Conservation (phyloP, 2,113 vertebrate species). For the Piaya cayana region DNA sequence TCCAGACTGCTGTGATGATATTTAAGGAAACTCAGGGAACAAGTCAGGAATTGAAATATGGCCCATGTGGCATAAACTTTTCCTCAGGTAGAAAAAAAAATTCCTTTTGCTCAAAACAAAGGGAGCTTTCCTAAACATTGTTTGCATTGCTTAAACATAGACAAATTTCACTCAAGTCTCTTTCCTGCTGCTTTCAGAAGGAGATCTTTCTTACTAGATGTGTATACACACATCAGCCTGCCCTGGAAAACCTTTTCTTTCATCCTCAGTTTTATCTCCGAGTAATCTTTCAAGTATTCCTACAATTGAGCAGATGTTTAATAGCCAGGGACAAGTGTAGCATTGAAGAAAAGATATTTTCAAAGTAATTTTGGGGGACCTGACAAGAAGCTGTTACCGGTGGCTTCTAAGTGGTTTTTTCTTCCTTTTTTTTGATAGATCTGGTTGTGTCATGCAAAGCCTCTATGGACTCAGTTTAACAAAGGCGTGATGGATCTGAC, state of each 20-base stretch:
- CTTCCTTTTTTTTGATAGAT: slow-evolving; percentile 37
- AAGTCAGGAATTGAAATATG: background rate
- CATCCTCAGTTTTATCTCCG: background rate
- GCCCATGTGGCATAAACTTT: background rate
- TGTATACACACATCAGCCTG: fast-evolving
- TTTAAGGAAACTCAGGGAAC: background rate
- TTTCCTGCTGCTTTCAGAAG: background rate
- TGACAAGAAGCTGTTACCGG: background rate
- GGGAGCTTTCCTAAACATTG: background rate
- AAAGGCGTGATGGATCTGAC: slow-evolving; percentile 26
- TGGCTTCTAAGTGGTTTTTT: slow-evolving; percentile 28
- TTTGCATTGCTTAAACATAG: background rate
- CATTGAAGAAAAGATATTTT: background rate
- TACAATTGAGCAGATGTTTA: background rate
- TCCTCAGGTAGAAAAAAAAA: background rate
- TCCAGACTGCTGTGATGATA: background rate
- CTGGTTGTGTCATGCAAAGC: slow-evolving; percentile 2
- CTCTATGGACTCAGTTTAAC: background rate
- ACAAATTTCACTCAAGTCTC: background rate
- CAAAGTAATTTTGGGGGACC: slow-evolving; percentile 5
- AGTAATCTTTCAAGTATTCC: background rate
- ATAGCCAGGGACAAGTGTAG: slow-evolving; percentile 8
- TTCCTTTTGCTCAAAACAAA: background rate
- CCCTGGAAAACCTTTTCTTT: background rate
- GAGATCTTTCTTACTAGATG: background rate